Evolutionary conservation across 2,113 vertebrate species (phyloP).

Genomic region (Tragelaphus imberbis): DNA sequence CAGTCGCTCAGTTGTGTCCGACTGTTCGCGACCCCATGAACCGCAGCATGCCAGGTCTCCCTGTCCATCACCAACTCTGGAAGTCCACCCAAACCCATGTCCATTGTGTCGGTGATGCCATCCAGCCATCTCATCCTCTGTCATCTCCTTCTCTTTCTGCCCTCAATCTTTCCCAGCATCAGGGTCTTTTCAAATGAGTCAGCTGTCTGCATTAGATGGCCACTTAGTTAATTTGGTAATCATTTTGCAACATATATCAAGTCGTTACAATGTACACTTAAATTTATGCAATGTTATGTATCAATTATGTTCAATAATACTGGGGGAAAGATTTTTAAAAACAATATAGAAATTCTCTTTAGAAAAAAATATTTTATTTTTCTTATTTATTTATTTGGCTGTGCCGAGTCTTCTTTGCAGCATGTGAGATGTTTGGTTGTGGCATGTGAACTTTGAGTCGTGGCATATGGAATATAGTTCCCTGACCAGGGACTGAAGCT

Average conservation of each 20-base stretch:
- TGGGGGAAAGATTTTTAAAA: background rate
- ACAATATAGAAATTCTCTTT: background rate
- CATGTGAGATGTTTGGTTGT: background rate
- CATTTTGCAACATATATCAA: background rate
- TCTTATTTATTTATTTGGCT: background rate
- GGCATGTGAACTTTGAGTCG: background rate
- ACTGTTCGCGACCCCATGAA: too few species aligned
- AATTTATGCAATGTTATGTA: background rate
- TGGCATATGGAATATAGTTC: background rate
- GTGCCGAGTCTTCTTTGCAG: background rate
- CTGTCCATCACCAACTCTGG: too few species aligned
- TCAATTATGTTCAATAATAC: background rate
- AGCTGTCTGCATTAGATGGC: fast-evolving
- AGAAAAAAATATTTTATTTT: background rate
- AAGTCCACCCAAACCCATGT: too few species aligned
- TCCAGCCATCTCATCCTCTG: too few species aligned
- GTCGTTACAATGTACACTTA: background rate
- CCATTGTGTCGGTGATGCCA: too few species aligned
- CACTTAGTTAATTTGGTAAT: background rate
- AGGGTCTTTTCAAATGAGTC: too few species aligned
- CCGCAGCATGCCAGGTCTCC: too few species aligned
- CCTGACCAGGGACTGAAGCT: background rate
- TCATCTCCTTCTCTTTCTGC: too few species aligned
- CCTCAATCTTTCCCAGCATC: too few species aligned
- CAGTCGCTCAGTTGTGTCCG: too few species aligned